phyloP scores from a whole-genome alignment of 2,888 invertebrate genomes.

The Megaustenia siamemsis region DNA sequence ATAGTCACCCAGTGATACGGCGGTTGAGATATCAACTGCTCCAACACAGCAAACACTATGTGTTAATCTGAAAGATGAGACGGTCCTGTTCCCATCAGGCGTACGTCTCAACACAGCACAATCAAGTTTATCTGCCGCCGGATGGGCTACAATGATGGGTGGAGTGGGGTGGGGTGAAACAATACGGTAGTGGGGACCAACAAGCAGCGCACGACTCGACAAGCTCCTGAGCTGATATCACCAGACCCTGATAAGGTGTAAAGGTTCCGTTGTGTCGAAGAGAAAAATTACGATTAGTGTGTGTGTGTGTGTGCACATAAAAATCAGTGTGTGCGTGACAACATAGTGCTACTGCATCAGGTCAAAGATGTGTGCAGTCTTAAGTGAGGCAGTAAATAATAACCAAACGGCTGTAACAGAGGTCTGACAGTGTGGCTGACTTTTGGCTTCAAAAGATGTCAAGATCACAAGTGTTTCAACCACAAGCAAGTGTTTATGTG shows the following conservation, averaged over 20 bases:
- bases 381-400: no score
- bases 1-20: background rate
- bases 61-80: background rate
- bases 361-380: no score
- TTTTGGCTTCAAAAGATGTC: no score
- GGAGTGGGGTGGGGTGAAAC: conserved; percentile 31
- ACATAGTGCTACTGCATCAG: background rate
- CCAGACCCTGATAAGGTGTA: background rate
- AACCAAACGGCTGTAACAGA: no score
- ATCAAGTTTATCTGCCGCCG: background rate
- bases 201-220: background rate
- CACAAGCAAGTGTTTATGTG: no score
- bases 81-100: background rate
- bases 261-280: conserved; percentile 5
- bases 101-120: background rate
- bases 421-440: no score
- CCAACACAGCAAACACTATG: background rate
- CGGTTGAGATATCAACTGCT: background rate
- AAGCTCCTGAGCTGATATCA: conserved; percentile 11
- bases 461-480: no score
- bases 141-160: background rate
- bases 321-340: conserved; percentile 31
- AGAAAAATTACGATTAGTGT: background rate
- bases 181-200: conserved; percentile 25
- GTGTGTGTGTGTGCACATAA: conserved; percentile 36